phyloP scores from a whole-genome alignment of 2,888 invertebrate species.

The Eilema griseolum region DNA sequence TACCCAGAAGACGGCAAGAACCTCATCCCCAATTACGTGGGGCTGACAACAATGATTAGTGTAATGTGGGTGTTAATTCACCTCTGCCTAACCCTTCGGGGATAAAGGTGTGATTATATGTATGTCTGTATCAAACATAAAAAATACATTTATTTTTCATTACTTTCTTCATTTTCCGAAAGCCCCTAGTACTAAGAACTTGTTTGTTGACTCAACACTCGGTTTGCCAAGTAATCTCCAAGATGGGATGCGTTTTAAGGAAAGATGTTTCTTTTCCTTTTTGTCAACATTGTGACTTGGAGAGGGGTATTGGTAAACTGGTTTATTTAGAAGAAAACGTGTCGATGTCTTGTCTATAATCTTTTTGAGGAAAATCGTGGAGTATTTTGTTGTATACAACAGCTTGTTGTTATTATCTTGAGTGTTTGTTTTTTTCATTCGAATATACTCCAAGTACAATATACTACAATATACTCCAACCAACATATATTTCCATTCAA shows the following conservation, averaged over 20 bases:
- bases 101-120: too few species aligned
- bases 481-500: too few species aligned
- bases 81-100: too few species aligned
- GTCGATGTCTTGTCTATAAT: constrained; percentile 11
- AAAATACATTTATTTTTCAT: not conserved
- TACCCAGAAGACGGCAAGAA: too few species aligned
- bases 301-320: constrained; percentile 8
- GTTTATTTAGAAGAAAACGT: constrained; percentile 12
- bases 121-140: too few species aligned
- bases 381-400: not conserved
- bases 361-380: not conserved
- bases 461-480: too few species aligned
- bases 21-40: too few species aligned
- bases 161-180: not conserved
- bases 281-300: constrained; percentile 4
- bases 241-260: constrained; percentile 9
- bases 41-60: too few species aligned
- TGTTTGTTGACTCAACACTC: constrained; percentile 17
- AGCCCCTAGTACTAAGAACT: constrained; percentile 2
- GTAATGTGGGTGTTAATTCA: too few species aligned
- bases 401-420: not conserved
- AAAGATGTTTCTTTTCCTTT: constrained; percentile 13
- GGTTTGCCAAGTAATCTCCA: constrained; percentile 15
- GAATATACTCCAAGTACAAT: too few species aligned
- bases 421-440: not conserved